Percentiles rank a stretch among this genome's conserved stretches.
Conservation (phyloP, 2,888 invertebrate genomes). For the Phrixothrix hirtus region DNA sequence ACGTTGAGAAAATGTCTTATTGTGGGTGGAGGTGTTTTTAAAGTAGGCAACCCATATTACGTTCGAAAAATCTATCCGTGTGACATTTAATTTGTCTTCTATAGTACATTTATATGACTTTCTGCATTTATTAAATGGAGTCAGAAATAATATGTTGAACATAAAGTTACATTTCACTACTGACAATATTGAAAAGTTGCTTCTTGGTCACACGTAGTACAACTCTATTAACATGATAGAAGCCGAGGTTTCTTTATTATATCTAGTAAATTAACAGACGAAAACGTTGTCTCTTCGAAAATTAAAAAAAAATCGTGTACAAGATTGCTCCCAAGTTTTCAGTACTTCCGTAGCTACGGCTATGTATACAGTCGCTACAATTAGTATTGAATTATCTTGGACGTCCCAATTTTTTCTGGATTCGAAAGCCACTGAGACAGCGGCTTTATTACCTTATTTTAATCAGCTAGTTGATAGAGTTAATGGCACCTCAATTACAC, state of each 20-base stretch:
- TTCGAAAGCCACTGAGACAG: background rate
- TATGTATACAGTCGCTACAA: background rate
- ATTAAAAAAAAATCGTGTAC: slow-evolving; percentile 4
- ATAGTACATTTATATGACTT: no score
- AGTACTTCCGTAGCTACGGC: slow-evolving; percentile 4
- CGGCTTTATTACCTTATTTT: background rate
- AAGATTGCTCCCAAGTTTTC: slow-evolving; percentile 1
- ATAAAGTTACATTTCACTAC: background rate
- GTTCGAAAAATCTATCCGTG: no score
- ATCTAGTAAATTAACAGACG: background rate
- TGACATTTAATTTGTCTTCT: no score
- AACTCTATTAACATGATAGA: background rate
- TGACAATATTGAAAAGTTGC: background rate
- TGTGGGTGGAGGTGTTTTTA: no score
- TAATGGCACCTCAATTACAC: background rate
- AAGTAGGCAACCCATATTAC: no score
- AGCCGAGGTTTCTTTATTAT: background rate
- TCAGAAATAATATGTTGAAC: no score
- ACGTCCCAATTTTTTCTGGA: background rate
- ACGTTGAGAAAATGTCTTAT: no score
- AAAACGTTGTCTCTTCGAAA: background rate
- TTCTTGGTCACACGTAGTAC: background rate
- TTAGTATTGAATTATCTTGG: background rate
- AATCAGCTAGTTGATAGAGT: slow-evolving; percentile 3
- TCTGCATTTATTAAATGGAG: no score